Base-by-base conservation (phyloP, 2,888 invertebrate genomes). In the Parapristionchus giblindavisi region DNA sequence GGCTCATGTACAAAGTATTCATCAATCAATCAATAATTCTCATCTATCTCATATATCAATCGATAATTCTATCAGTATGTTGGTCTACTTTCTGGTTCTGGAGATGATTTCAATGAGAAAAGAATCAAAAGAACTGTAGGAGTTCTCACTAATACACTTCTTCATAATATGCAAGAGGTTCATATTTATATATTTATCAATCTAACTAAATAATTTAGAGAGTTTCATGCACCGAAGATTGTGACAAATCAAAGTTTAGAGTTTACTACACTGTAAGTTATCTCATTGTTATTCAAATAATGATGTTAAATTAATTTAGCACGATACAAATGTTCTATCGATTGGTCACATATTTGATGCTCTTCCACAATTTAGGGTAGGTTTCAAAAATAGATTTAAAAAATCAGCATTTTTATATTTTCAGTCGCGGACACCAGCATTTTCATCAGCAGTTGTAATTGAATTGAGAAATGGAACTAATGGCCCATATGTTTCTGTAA, bases 281-380 rank as follows among this genome's bases (percentile, higher is more conserved):
- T 27, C 5, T 54, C n/a, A 24, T 8, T n/a, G 24, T 8, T 14
- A 8, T 4, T 27, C 4, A 58, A 27, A 5, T 17, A 32, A 34
- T 58, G 21, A 32, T 34, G 29, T 27, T n/a, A 36, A 60, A 60
- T 6, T 21, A 5, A 14, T 61, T 27, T 5, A 65, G 63, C 63
- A 65, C 63, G 63, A 65, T 43, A 65, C 63, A 17, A 65, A 65
- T 43, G 63, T 65, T 27, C 63, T 65, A 27, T 40, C 63, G 17
- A 65, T 65, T 43, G 63, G 43, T 0, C 63, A 65, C 14, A 40
- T 65, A 27, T 65, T 65, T 32, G 63, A 65, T 29, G 43, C 63
- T 0, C 43, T 65, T 0, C 11, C 40, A 2, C 21, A 43, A 32
- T 65, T 65, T 32, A 65, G 43, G 32, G 63, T 65, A 32, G 43